These are phyloP conservation scores for Heliconius himera DNA, from an alignment of 1,140 invertebrate species.

Conservation along the genomic window DNA sequence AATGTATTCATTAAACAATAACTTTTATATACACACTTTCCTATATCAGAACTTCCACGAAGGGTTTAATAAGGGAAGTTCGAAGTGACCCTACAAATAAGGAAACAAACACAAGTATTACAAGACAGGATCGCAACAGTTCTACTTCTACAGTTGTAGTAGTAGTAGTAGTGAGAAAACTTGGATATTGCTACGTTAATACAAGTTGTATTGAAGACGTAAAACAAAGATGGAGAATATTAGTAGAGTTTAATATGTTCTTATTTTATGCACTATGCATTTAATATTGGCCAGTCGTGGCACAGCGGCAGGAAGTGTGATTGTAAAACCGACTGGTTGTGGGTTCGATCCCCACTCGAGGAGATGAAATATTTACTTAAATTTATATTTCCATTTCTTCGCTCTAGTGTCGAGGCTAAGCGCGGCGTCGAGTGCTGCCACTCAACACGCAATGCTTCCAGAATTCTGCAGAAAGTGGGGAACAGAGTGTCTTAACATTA, in stretches of 20 bases:
- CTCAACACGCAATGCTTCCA: no score
- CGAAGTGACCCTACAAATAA: conserved; percentile 4
- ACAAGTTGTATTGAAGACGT: background rate
- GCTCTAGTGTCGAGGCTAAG: no score
- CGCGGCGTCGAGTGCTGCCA: no score
- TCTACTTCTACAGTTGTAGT: background rate
- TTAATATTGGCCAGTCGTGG: no score
- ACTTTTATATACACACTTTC: background rate
- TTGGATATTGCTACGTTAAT: conserved; percentile 2
- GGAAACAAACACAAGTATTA: background rate
- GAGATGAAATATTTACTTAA: no score
- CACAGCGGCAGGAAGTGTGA: no score
- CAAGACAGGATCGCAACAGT: background rate
- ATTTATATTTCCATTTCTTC: no score
- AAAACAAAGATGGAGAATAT: background rate
- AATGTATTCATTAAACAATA: background rate
- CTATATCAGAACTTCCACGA: background rate
- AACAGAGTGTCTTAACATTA: no score
- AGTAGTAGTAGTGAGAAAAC: background rate
- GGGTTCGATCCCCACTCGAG: no score
- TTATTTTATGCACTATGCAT: no score
- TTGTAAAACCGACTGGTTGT: no score
- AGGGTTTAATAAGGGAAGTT: background rate
- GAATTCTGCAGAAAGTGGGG: no score
- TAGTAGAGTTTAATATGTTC: background rate